phyloP scores from a whole-genome alignment of 2,888 invertebrate species.

The Willowsia nigromaculata region DNA sequence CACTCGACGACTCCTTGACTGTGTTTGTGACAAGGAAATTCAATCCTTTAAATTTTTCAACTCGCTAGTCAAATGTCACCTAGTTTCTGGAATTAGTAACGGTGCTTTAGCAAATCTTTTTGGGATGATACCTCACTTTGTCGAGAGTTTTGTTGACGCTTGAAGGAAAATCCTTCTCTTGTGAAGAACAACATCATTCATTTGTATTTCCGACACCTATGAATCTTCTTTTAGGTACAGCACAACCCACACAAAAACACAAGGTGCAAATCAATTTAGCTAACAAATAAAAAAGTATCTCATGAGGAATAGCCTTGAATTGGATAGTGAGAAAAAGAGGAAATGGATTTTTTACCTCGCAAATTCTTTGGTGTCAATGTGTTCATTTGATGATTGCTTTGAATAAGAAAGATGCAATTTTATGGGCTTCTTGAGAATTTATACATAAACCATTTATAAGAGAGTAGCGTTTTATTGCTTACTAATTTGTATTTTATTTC shows the following conservation, averaged over 20 bases:
- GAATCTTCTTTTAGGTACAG: neutral
- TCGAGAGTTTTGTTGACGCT: constrained; percentile 37
- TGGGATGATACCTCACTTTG: neutral
- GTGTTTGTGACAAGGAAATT: constrained; percentile 65
- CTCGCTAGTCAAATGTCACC: constrained; percentile 65
- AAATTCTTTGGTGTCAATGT: constrained; percentile 7
- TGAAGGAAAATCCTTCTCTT: constrained; percentile 45
- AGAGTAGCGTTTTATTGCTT: neutral
- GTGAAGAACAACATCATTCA: constrained; percentile 25
- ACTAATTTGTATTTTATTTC: constrained; percentile 6
- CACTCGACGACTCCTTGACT: constrained; percentile 53
- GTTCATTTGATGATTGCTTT: neutral
- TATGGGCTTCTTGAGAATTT: neutral
- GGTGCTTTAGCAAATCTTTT: constrained; percentile 45
- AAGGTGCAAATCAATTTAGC: constrained; percentile 42
- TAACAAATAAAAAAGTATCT: constrained; percentile 11
- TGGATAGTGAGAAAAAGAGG: constrained; percentile 6
- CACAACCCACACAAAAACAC: constrained; percentile 12
- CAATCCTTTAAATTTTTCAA: constrained; percentile 65
- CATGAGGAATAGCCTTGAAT: constrained; percentile 16
- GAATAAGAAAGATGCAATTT: neutral
- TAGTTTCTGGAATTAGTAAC: constrained; percentile 65
- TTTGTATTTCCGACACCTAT: constrained; percentile 44
- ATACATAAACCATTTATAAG: neutral
- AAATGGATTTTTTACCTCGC: neutral